Conservation (phyloP, 2,113 vertebrate genomes). For the Phrynocephalus versicolor region DNA sequence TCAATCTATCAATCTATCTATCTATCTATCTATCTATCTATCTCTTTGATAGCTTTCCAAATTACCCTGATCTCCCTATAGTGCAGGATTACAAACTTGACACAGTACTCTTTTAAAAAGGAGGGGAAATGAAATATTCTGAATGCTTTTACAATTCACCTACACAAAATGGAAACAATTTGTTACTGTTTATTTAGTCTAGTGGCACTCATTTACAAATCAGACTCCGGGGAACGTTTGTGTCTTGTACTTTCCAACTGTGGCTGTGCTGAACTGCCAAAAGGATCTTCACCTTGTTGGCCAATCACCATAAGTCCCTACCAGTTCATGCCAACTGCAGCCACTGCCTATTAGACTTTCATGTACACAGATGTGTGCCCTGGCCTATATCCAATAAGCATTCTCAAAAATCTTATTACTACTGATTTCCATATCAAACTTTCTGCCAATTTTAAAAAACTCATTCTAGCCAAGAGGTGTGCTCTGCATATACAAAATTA, state of each 20-base stretch:
- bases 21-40: no score
- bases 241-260: slow-evolving; percentile 14
- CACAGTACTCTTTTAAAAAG: not conserved
- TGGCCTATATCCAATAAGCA: slow-evolving; percentile 5
- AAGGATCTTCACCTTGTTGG: slow-evolving; percentile 13
- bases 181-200: slow-evolving; percentile 17
- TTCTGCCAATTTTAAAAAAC: slow-evolving; percentile 20
- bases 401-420: not conserved
- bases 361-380: not conserved
- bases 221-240: not conserved
- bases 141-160: not conserved
- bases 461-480: slow-evolving; percentile 37
- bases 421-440: slow-evolving; percentile 11
- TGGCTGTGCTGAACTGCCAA: not conserved
- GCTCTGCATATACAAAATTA: not conserved
- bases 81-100: not conserved
- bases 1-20: no score
- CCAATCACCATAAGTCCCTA: not conserved
- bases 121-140: not conserved
- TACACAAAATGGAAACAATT: not conserved
- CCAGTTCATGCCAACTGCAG: not conserved
- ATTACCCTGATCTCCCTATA: not conserved
- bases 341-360: not conserved
- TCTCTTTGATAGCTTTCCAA: no score
- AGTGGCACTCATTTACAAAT: slow-evolving; percentile 29